Base-by-base conservation (phyloP, 2,888 invertebrate genomes). In the Plebejus anna region DNA sequence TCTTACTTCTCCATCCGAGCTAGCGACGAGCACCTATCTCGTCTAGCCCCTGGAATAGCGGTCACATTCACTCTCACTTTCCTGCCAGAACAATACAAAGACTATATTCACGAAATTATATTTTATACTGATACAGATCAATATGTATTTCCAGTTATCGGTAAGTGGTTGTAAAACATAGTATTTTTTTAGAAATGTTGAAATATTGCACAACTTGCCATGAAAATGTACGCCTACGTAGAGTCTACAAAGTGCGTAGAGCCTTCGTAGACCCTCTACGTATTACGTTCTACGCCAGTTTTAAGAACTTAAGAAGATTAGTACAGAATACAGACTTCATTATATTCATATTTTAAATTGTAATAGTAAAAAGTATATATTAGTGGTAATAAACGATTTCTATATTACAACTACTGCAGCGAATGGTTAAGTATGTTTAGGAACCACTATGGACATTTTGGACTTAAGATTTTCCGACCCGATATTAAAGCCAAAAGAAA, bases 41-140 rank as follows among this genome's bases (percentile, higher is more conserved):
- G 96, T 83, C 86, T 97, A 36, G 96, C 96, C 5, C 96, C 97
- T 22, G 97, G 97, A 70, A 95, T 97, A 81, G 94, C 95, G 32
- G 92, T 95, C 57, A 88, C 92, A 2, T 95, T 96, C 81, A 92
- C 91, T 7, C 86, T 97, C 6, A 95, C 94, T 72, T 97, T 97
- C 86, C 88, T 84, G 71, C 96, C 96, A 0, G 90, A 94, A 11
- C 93, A 93, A 77, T 86, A 86, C 61, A 90, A 90, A 80, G 96
- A 96, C 84, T 95, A 95, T 79, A 87, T 87, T 36, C 94, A 95
- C 80, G 86, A 87, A 82, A 88, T 96, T 1, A 89, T 87, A 3
- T 94, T 96, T 83, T 82, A 87, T 72, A 95, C 95, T 0, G 95
- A 95, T 75, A 81, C 84, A 6, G 95, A 95, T 82, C 88, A 89